phyloP scores from a whole-genome alignment of 2,797 vertebrate species.

The Acrossocheilus wenchowensis region DNA sequence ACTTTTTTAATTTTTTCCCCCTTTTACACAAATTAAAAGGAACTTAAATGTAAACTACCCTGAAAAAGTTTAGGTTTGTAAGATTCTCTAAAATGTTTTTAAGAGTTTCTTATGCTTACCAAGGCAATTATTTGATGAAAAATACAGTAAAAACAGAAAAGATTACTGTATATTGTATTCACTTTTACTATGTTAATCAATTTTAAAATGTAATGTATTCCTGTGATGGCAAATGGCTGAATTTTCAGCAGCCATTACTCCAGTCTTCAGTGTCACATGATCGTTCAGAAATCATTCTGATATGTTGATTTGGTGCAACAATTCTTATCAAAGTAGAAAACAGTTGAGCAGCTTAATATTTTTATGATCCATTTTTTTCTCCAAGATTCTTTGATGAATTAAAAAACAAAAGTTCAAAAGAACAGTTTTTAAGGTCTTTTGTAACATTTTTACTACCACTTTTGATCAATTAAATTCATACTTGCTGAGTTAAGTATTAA shows the following conservation, averaged over 20 bases:
- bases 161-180: no score
- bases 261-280: neutral
- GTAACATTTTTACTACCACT: no score
- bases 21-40: neutral
- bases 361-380: neutral
- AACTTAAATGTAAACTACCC: neutral
- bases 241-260: neutral
- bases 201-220: neutral
- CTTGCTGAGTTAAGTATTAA: neutral
- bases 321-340: neutral
- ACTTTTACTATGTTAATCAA: neutral
- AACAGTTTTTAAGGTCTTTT: no score
- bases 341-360: neutral
- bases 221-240: neutral
- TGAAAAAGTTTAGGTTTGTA: neutral
- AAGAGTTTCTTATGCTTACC: neutral
- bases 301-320: neutral
- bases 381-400: neutral
- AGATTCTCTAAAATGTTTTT: neutral
- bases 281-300: neutral
- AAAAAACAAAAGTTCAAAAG: neutral
- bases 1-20: neutral
- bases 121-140: neutral
- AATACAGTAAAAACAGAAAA: neutral
- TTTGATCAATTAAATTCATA: neutral